Base-by-base conservation (phyloP, 2,888 invertebrate species). In the Eristalis arbustorum region DNA sequence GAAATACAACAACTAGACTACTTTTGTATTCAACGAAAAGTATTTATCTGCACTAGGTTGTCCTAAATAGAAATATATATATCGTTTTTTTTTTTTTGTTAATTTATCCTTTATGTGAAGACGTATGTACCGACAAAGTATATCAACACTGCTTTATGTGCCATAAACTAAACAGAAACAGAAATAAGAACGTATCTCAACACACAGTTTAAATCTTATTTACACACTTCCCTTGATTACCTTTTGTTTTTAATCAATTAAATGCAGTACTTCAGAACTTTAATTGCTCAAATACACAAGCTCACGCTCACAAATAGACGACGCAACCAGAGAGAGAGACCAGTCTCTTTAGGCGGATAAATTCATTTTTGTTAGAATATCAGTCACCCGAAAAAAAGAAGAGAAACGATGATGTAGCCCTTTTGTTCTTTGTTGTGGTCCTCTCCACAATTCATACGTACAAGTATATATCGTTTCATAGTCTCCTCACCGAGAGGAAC, bases 61-160 rank as follows among this genome's bases (percentile, higher is more conserved):
- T 81, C 40, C 49, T 49, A 42, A 42, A 18, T 61, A 59, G 23
- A 57, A 61, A 71, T 61, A 23, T 64, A 23, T 8, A 31, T 31
- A 31, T 13, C 11, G 1, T 37, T 5, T 64, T 34, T 23, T 59
- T 75, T 67, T 72, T 2, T 76, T 34, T 40, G 18, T 63, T 61
- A 57, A 57, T 23, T 57, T 74, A 37, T 49, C 59, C 28, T 62
- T 49, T 67, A 42, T 76, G 25, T 76, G 59, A 76, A 63, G 67
- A 42, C 75, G 40, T 64, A 73, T 85, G 49, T 59, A 85, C 82
- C 77, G 78, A 83, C 59, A 87, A 83, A 83, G 78, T 83, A 83
- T 83, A 83, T 69, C 62, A 63, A 77, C 87, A 87, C 87, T 83
- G 87, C 87, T 87, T 79, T 57, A 87, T 72, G 87, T 87, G 87